Evolutionary conservation across 1,140 invertebrate species (phyloP).

Genomic region (Zaprionus nigranus): DNA sequence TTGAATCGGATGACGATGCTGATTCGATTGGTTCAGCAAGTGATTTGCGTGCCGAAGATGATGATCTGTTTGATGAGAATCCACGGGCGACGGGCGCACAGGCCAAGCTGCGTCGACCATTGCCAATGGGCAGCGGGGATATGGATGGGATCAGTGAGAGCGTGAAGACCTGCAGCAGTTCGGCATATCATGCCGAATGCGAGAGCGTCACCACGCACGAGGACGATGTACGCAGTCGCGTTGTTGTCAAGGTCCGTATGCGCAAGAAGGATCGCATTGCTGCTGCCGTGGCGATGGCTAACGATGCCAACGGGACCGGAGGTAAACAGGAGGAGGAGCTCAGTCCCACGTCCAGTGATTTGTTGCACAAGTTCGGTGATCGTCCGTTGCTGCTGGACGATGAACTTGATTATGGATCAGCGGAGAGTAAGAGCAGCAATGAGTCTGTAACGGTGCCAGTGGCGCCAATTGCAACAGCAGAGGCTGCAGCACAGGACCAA

Average conservation of each 20-base stretch:
- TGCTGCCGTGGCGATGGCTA: conserved; percentile 24
- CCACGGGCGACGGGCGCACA: conserved; percentile 63
- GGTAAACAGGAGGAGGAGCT: conserved; percentile 61
- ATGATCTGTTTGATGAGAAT: conserved; percentile 86
- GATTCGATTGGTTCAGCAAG: conserved; percentile 91
- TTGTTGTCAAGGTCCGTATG: conserved; percentile 83
- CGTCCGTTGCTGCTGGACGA: conserved; percentile 91
- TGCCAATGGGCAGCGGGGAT: conserved; percentile 63
- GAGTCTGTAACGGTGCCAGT: conserved; percentile 40
- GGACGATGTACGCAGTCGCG: conserved; percentile 86
- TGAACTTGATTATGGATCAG: conserved; percentile 89
- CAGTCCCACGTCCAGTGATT: conserved; percentile 84
- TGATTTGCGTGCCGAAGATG: conserved; percentile 88
- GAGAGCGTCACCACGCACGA: conserved; percentile 89
- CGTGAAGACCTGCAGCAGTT: conserved; percentile 88
- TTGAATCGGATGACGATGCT: conserved; percentile 84
- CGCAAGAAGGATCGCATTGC: conserved; percentile 77
- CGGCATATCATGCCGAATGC: conserved; percentile 90
- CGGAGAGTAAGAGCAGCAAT: conserved; percentile 77
- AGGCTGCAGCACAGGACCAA: conserved; percentile 22
- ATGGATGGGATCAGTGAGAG: conserved; percentile 89
- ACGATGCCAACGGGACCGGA: conserved; percentile 28
- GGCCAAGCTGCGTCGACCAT: conserved; percentile 61
- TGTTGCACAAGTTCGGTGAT: conserved; percentile 91
- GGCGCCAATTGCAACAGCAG: conserved; percentile 22